A percentile compares a stretch with the other conserved stretches of the same genome.
Conservation (phyloP, 2,113 vertebrate genomes). For the Corynorhinus townsendii region DNA sequence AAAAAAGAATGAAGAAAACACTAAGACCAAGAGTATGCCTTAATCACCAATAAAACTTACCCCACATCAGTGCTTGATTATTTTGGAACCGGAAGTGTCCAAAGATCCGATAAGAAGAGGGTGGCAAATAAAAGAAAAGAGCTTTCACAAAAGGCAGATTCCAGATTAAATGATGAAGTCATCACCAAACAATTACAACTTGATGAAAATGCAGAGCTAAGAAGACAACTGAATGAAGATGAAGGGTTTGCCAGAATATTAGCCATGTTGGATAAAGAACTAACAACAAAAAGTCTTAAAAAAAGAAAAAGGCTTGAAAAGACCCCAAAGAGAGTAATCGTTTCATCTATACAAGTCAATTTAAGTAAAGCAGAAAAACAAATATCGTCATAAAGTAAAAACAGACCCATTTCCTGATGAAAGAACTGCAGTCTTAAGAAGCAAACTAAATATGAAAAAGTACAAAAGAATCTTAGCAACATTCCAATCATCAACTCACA, state of each 20-base stretch:
- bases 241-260: neutral
- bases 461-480: neutral
- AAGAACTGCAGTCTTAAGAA: constrained; percentile 44
- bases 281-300: neutral
- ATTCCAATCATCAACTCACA: constrained; percentile 47
- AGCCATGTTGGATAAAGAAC: neutral
- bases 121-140: constrained; percentile 92
- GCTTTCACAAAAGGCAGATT: constrained; percentile 79
- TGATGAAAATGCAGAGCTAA: constrained; percentile 89
- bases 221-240: neutral
- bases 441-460: constrained; percentile 44
- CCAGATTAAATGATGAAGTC: constrained; percentile 85
- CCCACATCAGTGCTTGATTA: constrained; percentile 90
- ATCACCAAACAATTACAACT: constrained; percentile 91
- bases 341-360: too few relatives aligned
- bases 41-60: constrained; percentile 82
- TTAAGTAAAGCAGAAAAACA: too few relatives aligned
- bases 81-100: constrained; percentile 87
- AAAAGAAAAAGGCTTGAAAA: neutral
- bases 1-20: constrained; percentile 76
- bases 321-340: too few relatives aligned
- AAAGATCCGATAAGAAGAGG: constrained; percentile 93
- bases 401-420: constrained; percentile 33
- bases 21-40: constrained; percentile 78
- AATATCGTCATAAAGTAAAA: constrained; percentile 49